phyloP scores from a whole-genome alignment of 2,888 invertebrate species.

The Synanthedon formicaeformis region DNA sequence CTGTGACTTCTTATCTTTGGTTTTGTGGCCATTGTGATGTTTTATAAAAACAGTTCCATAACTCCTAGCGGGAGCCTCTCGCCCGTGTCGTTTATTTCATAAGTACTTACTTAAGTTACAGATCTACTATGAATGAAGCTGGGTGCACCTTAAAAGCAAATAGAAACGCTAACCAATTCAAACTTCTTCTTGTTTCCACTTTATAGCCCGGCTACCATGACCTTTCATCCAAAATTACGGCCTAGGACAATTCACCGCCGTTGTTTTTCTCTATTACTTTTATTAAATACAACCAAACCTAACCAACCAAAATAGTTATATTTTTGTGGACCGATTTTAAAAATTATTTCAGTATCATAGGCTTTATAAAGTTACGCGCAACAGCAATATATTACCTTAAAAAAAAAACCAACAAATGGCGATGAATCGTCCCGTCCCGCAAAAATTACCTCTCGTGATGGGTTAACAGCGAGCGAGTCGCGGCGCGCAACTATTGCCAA shows the following conservation, averaged over 20 bases:
- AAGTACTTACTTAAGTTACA: slow-evolving; percentile 68
- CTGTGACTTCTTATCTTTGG: slow-evolving; percentile 63
- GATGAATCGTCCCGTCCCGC: too few species aligned
- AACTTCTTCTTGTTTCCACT: background rate
- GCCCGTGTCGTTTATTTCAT: slow-evolving; percentile 43
- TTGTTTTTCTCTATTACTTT: too few species aligned
- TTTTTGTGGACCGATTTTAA: too few species aligned
- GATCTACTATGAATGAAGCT: slow-evolving; percentile 66
- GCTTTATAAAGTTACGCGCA: too few species aligned
- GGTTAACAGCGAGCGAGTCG: too few species aligned
- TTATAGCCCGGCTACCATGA: background rate
- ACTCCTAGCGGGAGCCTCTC: slow-evolving; percentile 39
- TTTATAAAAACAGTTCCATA: slow-evolving; percentile 45
- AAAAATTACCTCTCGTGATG: too few species aligned
- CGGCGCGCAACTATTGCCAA: too few species aligned
- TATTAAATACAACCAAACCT: too few species aligned
- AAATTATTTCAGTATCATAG: too few species aligned
- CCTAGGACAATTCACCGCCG: background rate
- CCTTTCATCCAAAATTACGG: background rate
- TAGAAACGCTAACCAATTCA: slow-evolving; percentile 49
- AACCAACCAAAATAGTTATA: too few species aligned
- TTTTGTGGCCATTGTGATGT: slow-evolving; percentile 40
- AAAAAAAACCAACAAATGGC: too few species aligned
- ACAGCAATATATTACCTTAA: too few species aligned
- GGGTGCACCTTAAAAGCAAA: slow-evolving; percentile 57